Evolutionary conservation across 2,113 vertebrate species (phyloP), one percentile per base, ranked within the genome.

Genomic region (Tonatia bakeri): DNA sequence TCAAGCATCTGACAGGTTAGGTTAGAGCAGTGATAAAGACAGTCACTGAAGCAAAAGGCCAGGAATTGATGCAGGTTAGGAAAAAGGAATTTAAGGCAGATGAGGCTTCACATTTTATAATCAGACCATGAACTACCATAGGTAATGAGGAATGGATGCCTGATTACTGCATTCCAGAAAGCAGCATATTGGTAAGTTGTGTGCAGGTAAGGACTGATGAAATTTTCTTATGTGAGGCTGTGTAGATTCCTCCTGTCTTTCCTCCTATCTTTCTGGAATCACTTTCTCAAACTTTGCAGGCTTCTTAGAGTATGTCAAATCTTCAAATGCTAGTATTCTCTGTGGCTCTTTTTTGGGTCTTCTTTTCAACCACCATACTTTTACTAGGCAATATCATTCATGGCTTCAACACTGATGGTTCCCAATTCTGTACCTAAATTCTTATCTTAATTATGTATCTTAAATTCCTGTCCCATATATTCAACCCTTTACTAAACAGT

Each of bases 51-150:
- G 17, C 9, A 94, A 87, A 50, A 90, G 40, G 7, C 3, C 26
- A 91, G 26, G 40, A 91, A 90, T 7, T 52, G 19, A 84, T 75
- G 22, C 20, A 84, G 26, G 31, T 64, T 75, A 81, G 31, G 28
- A 80, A 96, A 85, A 90, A 94, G 40, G 24, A 93, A 91, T 75
- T 40, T 65, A 28, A 94, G 79, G 9, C 17, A 81, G 9, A 3
- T 43, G 26, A 94, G 4, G 14, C 20, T 93, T 87, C 20, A 76
- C 16, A 94, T 89, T 91, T 94, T 56, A 81, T 22, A 93, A 85
- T 75, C 12, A 94, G 14, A 28, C 13, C 33, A 86, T 36, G 17
- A 76, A 13, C 26, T 85, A 50, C 47, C 13, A 15, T 50, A 80
- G 91, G 19, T 69, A 52, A 75, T 31, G 7, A 6, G 11, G 20